A percentile compares a stretch with the other conserved stretches of the same genome.
Conservation (phyloP, 2,888 invertebrate genomes). For the Lucinisca nassula region DNA sequence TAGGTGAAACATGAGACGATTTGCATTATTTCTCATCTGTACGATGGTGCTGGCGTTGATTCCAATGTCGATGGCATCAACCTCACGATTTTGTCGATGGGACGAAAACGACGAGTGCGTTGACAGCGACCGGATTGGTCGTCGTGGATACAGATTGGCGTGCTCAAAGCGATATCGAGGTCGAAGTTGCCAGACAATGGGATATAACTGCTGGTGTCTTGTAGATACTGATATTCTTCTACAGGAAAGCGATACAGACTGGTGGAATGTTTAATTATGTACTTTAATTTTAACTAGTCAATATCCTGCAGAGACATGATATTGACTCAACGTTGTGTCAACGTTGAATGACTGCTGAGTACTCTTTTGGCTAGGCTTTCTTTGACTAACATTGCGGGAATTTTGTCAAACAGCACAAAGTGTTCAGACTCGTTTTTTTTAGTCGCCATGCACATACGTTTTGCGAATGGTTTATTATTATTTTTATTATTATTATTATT, state of each 20-base stretch:
- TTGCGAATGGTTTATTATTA: too few relatives aligned
- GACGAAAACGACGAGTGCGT: not conserved
- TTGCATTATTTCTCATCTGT: not conserved
- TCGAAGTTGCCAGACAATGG: not conserved
- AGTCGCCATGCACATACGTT: too few relatives aligned
- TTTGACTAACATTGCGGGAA: too few relatives aligned
- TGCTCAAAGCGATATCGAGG: not conserved
- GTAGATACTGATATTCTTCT: not conserved
- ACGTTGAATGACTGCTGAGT: too few relatives aligned
- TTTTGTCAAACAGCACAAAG: too few relatives aligned
- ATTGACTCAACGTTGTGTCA: too few relatives aligned
- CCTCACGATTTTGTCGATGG: not conserved
- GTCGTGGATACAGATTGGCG: not conserved
- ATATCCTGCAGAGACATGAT: too few relatives aligned
- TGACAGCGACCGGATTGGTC: not conserved
- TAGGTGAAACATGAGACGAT: not conserved
- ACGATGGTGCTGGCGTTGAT: not conserved
- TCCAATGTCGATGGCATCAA: not conserved
- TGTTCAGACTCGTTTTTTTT: too few relatives aligned
- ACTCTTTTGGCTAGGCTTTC: too few relatives aligned
- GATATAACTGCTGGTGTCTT: not conserved
- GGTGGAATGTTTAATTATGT: not conserved
- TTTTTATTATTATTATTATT: too few relatives aligned
- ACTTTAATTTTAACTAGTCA: too few relatives aligned
- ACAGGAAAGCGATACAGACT: not conserved